Base-by-base conservation (phyloP, 2,797 vertebrate species). In the Ceyx erithaca region DNA sequence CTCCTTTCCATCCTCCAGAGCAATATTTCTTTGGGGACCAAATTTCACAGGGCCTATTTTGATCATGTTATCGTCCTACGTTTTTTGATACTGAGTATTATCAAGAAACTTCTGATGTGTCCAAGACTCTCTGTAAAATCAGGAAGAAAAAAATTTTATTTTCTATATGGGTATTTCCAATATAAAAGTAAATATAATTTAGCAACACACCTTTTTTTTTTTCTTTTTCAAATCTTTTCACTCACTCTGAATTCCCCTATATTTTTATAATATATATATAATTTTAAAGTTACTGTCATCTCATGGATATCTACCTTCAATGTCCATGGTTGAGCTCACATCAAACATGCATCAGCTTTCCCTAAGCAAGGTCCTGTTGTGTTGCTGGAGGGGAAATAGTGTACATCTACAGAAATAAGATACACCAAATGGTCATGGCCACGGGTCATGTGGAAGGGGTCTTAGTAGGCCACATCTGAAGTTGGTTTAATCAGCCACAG, bases 321-420 rank as follows among this genome's bases (percentile, higher is more conserved):
- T 88, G 57, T 4, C 35, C 18, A 49, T 63, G 49, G 61, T 61
- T 89, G 61, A 59, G 11, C 48, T 70, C 31, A 64, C 37, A 59
- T 22, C 70, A 87, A 68, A 64, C 13, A 80, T 66, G 6, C 35
- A 57, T 61, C 22, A 55, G 13, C 58, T 55, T 12, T 57, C 35
- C n/a, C 58, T 71, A 15, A 14, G 51, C 13, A 58, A 91, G 52
- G 25, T 77, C 57, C 28, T 80, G 33, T 35, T 33, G 63, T 87
- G 35, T 85, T 79, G 71, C 72, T 85, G 52, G 61, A 87, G 40
- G 41, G 67, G 7, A 89, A 40, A 17, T 21, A 43, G 55, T 72
- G 31, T 64, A 92, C 79, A 87, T 83, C 75, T 80, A 93, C 46
- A 49, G 51, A 90, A 89, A 80, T 28, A 54, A 78, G 72, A 80